phyloP scores from a whole-genome alignment of 2,888 invertebrate genomes.

The Mythimna impura region DNA sequence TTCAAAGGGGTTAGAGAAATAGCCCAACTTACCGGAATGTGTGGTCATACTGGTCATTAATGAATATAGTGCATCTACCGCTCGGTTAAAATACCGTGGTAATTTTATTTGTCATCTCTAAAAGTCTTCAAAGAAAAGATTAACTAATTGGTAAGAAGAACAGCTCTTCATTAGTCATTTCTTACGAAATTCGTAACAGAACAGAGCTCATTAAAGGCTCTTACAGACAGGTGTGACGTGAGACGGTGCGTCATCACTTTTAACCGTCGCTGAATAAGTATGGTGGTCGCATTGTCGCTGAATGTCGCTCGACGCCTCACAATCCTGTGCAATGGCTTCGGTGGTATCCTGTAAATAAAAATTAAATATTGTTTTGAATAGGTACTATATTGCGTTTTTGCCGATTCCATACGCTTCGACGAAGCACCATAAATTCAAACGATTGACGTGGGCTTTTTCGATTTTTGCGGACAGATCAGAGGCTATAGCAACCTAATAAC shows the following conservation, averaged over 20 bases:
- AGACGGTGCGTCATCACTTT: not conserved
- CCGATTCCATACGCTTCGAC: too few species aligned
- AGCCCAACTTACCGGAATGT: too few species aligned
- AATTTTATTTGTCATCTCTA: constrained; percentile 2
- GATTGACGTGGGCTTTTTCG: too few species aligned
- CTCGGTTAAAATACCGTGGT: not conserved
- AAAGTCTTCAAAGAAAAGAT: constrained; percentile 7
- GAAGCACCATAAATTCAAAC: too few species aligned
- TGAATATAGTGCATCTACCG: not conserved
- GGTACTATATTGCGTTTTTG: too few species aligned
- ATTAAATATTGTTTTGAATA: too few species aligned
- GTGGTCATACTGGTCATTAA: not conserved
- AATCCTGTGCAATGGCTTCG: too few species aligned
- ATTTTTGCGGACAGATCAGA: too few species aligned
- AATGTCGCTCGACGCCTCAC: not conserved
- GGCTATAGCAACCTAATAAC: too few species aligned
- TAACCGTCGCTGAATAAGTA: too few species aligned
- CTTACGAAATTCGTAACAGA: constrained; percentile 10
- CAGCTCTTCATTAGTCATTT: constrained; percentile 5
- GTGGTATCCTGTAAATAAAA: too few species aligned
- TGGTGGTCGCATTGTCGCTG: not conserved
- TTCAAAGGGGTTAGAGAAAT: too few species aligned
- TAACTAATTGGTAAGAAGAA: not conserved
- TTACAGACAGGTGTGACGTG: not conserved
- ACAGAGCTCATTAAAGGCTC: not conserved